Percentiles rank a stretch among this genome's conserved stretches.
Conservation (phyloP, 2,888 invertebrate genomes). For the Tenthredo distinguenda region DNA sequence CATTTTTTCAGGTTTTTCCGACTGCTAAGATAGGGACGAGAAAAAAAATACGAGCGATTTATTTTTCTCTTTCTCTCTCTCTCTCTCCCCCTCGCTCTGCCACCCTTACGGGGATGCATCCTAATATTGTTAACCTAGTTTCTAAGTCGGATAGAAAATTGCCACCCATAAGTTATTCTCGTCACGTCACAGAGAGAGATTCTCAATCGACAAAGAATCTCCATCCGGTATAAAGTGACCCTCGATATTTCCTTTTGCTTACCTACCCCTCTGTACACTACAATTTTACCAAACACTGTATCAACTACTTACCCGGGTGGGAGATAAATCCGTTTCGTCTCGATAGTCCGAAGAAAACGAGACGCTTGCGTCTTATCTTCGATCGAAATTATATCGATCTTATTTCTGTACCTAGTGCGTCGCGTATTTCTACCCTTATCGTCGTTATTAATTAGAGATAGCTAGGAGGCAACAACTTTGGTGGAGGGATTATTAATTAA, state of each 20-base stretch:
- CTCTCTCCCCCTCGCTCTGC: not conserved
- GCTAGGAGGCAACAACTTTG: constrained; percentile 3
- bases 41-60: constrained; percentile 23
- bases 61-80: not conserved
- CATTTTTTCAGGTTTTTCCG: constrained; percentile 52
- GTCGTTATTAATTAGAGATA: constrained; percentile 23
- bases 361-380: not conserved
- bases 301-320: not conserved
- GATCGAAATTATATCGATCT: not conserved
- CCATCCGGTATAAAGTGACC: constrained; percentile 15
- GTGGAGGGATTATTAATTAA: constrained; percentile 36
- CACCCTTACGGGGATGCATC: constrained; percentile 23
- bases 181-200: not conserved
- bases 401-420: not conserved
- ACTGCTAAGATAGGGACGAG: constrained; percentile 22
- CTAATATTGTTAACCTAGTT: constrained; percentile 46
- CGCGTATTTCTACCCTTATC: not conserved
- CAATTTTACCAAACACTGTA: not conserved
- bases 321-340: not conserved
- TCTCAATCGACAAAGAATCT: constrained; percentile 22
- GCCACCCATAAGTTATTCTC: constrained; percentile 32
- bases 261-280: not conserved
- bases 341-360: not conserved
- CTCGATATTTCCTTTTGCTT: not conserved
- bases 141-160: constrained; percentile 10